phyloP scores from a whole-genome alignment of 1,140 invertebrate genomes.

The Archegozetes longisetosus region DNA sequence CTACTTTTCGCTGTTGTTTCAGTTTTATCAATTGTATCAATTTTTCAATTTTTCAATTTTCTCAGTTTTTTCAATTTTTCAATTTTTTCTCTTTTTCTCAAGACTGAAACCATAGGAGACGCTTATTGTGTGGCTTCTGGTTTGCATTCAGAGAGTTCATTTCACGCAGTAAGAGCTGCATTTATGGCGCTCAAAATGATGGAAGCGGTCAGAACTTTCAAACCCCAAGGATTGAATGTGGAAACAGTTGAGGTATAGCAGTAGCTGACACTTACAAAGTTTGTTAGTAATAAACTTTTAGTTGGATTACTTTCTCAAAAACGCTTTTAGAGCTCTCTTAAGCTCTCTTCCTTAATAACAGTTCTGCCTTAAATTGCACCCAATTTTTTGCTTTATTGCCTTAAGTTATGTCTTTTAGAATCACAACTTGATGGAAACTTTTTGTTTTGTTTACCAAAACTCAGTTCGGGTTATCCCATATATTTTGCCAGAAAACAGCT shows the following conservation, averaged over 20 bases:
- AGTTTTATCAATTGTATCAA: conserved; percentile 14
- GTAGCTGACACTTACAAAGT: no score
- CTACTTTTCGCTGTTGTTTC: conserved; percentile 6
- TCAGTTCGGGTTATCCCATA: no score
- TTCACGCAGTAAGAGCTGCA: conserved; percentile 80
- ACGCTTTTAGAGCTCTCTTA: no score
- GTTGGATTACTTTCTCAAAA: no score
- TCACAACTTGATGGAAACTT: no score
- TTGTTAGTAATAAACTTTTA: no score
- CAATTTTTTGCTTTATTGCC: no score
- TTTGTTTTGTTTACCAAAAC: no score
- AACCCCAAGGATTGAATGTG: neutral
- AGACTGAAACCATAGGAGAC: conserved; percentile 78
- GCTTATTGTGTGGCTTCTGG: conserved; percentile 46
- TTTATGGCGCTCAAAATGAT: conserved; percentile 92
- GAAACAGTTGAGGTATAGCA: neutral
- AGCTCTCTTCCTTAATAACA: no score
- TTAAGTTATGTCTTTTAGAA: no score
- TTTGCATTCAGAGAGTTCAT: conserved; percentile 55
- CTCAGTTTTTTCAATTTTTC: conserved; percentile 15
- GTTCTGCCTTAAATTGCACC: no score
- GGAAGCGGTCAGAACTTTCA: conserved; percentile 50
- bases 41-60: conserved; percentile 12
- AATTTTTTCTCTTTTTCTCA: conserved; percentile 2
- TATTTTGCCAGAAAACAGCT: no score